Evolutionary conservation across 2,797 vertebrate genomes (phyloP).

Genomic region (Tokudaia muenninki): DNA sequence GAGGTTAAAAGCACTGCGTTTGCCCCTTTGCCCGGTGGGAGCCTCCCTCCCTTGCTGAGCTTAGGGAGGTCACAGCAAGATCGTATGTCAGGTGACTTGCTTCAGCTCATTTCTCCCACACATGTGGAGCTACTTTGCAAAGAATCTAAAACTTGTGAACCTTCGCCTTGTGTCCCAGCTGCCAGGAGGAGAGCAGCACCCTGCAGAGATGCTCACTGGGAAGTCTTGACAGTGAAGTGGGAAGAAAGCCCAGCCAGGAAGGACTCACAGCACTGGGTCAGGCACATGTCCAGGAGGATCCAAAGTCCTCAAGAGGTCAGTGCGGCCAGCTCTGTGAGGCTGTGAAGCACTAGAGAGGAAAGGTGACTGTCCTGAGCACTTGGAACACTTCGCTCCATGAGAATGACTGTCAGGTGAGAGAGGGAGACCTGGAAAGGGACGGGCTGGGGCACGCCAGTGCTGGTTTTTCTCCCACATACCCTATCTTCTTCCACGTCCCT

Average conservation of each 20-base stretch:
- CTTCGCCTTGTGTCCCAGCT: not conserved
- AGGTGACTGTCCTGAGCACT: not conserved
- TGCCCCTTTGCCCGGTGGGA: no score
- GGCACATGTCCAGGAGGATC: not conserved
- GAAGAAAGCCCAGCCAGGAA: not conserved
- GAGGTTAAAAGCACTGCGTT: not conserved
- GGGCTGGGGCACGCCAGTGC: fast-evolving
- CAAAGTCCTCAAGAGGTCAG: not conserved
- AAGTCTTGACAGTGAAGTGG: not conserved
- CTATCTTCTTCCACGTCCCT: no score
- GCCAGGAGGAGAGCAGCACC: not conserved
- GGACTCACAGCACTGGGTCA: not conserved
- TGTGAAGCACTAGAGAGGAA: not conserved
- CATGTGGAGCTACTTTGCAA: not conserved
- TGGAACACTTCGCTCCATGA: not conserved
- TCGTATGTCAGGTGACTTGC: not conserved
- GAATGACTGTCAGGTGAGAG: no score
- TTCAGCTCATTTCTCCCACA: not conserved
- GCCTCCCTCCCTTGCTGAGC: not conserved
- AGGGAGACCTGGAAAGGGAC: not conserved
- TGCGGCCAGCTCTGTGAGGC: not conserved
- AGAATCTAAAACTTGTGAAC: slow-evolving; percentile 36
- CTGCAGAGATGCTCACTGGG: not conserved
- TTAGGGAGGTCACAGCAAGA: not conserved
- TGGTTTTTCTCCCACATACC: not conserved